phyloP scores from a whole-genome alignment of 1,140 invertebrate genomes.

The Wiebesia pumilae region DNA sequence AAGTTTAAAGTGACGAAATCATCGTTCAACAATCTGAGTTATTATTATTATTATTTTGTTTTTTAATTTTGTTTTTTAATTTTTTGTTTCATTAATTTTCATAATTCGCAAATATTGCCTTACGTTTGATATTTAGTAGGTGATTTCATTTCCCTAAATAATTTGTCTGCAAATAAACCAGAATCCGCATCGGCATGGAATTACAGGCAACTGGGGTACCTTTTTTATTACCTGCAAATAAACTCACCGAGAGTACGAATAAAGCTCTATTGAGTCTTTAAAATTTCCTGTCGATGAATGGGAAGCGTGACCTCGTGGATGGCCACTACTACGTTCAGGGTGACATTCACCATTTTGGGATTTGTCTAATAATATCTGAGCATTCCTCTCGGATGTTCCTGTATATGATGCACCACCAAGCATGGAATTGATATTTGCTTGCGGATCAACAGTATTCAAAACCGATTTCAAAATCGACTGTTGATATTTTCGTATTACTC shows the following conservation, averaged over 20 bases:
- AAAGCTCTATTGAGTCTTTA: background rate
- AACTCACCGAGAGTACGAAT: conserved; percentile 29
- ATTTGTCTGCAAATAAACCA: too few species aligned
- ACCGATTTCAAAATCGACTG: background rate
- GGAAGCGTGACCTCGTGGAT: conserved; percentile 39
- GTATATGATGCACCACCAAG: conserved; percentile 27
- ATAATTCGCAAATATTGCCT: too few species aligned
- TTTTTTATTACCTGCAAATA: background rate
- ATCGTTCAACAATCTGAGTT: too few species aligned
- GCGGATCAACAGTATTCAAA: background rate
- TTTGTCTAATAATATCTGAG: background rate
- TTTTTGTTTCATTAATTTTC: too few species aligned
- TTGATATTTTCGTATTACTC: background rate
- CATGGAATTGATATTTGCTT: background rate
- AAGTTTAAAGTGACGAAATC: too few species aligned
- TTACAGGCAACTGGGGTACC: too few species aligned
- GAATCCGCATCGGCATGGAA: too few species aligned
- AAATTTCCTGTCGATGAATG: background rate
- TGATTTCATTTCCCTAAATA: too few species aligned
- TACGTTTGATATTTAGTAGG: too few species aligned
- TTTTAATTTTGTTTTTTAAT: too few species aligned
- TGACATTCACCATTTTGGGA: conserved; percentile 32
- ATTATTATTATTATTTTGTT: too few species aligned
- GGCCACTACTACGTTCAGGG: conserved; percentile 10
- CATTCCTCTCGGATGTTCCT: background rate